These are phyloP conservation scores for Anthoscopus minutus DNA, from an alignment of 2,113 vertebrate genomes.

Conservation along the genomic window DNA sequence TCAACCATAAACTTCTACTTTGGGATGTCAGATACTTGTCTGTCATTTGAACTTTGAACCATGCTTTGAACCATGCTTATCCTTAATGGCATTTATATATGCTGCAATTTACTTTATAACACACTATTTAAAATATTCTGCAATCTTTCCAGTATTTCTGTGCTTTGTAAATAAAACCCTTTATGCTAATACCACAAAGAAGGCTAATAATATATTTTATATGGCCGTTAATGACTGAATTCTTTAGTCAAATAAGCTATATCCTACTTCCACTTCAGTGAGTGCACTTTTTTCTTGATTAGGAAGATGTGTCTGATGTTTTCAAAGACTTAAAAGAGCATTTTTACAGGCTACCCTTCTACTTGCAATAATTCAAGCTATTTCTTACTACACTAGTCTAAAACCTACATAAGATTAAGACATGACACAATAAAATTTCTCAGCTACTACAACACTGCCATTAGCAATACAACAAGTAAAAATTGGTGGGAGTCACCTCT, in stretches of 20 bases:
- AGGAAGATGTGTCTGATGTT: neutral
- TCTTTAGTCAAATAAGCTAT: neutral
- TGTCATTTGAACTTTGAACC: neutral
- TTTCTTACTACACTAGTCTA: neutral
- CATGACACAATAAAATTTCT: neutral
- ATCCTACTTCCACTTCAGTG: neutral
- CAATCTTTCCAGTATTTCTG: neutral
- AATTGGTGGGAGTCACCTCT: neutral
- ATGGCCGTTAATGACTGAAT: neutral
- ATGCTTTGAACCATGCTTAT: neutral
- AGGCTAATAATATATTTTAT: neutral
- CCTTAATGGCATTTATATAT: neutral
- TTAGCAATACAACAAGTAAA: neutral
- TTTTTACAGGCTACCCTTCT: neutral
- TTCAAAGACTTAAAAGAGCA: neutral
- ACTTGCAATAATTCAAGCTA: neutral
- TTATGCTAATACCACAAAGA: neutral
- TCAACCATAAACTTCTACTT: neutral
- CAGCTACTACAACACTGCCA: neutral
- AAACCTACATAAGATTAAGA: neutral
- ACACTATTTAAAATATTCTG: neutral
- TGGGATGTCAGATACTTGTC: neutral
- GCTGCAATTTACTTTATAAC: neutral
- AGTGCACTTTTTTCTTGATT: neutral
- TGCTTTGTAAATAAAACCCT: neutral